These are phyloP conservation scores for Diplodus sargus DNA, from an alignment of 2,797 vertebrate genomes.

Conservation along the genomic window DNA sequence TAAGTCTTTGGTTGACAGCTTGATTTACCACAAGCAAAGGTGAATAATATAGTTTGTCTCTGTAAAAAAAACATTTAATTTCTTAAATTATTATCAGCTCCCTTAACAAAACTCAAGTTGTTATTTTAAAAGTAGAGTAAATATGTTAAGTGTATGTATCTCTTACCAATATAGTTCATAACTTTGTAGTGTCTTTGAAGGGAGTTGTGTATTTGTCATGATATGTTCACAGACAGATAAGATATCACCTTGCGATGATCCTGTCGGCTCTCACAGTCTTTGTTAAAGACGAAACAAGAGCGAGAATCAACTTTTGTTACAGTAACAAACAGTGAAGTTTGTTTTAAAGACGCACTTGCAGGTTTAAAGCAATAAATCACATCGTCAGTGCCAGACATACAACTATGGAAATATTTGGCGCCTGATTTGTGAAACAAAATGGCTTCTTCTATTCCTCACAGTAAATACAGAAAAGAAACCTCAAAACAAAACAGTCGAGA, in stretches of 20 bases:
- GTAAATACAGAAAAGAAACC: constrained; percentile 81
- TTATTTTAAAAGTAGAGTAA: neutral
- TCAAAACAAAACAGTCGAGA: constrained; percentile 85
- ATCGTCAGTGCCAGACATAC: constrained; percentile 62
- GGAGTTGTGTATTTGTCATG: neutral
- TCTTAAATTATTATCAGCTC: neutral
- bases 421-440: constrained; percentile 77
- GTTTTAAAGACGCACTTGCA: constrained; percentile 41
- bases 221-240: neutral
- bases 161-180: neutral
- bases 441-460: constrained; percentile 74
- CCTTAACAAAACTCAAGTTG: neutral
- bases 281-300: constrained; percentile 19
- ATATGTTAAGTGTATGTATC: neutral
- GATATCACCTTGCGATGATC: neutral
- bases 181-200: neutral
- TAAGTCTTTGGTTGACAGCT: too few relatives aligned
- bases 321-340: constrained; percentile 40
- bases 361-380: constrained; percentile 65
- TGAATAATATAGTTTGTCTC: neutral
- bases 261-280: constrained; percentile 6
- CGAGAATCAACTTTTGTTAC: constrained; percentile 35
- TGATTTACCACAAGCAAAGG: neutral
- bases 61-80: neutral
- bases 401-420: constrained; percentile 80